Conservation (phyloP, 2,113 vertebrate genomes). For the Elaphurus davidianus region DNA sequence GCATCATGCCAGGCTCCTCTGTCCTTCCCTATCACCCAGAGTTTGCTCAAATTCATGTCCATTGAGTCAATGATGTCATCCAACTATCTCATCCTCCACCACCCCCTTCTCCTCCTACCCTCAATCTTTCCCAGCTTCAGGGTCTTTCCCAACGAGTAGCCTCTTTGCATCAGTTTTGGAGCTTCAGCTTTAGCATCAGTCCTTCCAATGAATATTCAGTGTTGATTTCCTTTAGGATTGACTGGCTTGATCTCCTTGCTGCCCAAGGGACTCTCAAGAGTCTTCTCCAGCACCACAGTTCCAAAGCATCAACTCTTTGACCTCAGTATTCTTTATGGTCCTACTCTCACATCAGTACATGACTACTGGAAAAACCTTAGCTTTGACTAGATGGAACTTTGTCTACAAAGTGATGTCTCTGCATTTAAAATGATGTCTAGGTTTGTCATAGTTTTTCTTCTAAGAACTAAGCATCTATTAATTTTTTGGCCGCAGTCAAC, state of each 20-base stretch:
- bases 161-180: background rate
- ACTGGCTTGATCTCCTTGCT: background rate
- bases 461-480: background rate
- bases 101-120: background rate
- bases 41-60: background rate
- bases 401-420: background rate
- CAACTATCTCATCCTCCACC: background rate
- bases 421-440: background rate
- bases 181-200: background rate
- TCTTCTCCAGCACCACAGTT: background rate
- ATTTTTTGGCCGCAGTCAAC: background rate
- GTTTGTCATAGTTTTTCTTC: background rate
- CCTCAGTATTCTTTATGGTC: background rate
- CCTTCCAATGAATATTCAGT: background rate
- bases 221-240: background rate
- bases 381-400: background rate
- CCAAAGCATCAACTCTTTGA: background rate
- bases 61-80: background rate
- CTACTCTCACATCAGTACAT: background rate
- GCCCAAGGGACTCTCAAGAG: background rate
- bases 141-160: background rate
- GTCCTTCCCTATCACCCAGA: background rate
- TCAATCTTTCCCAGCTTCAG: background rate
- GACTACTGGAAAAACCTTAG: rapidly evolving
- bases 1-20: background rate